Conservation (phyloP, 2,888 invertebrate species). For the Dolichopus griseipennis region DNA sequence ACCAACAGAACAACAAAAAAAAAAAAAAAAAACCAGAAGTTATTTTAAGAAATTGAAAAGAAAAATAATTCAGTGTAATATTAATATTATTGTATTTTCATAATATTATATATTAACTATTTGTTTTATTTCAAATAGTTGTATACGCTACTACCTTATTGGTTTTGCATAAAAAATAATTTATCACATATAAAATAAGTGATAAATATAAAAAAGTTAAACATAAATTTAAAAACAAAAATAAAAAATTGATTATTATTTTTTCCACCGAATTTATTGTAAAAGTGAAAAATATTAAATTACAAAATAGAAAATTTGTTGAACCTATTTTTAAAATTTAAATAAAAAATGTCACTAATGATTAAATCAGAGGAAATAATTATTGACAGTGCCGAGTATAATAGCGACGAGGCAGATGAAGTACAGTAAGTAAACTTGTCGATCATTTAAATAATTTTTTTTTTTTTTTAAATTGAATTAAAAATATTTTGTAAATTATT, state of each 20-base stretch:
- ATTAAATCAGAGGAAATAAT: constrained; percentile 43
- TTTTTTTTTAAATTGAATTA: no score
- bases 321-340: not conserved
- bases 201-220: no score
- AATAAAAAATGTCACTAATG: constrained; percentile 26
- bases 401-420: constrained; percentile 42
- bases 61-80: not conserved
- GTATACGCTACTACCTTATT: not conserved
- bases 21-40: no score
- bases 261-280: not conserved
- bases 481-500: no score
- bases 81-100: no score
- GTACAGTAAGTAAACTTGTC: constrained; percentile 20
- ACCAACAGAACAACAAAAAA: not conserved
- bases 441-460: no score
- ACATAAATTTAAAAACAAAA: no score
- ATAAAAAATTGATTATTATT: not conserved
- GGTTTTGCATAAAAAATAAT: no score
- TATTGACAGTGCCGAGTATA: constrained; percentile 41
- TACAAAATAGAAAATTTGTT: not conserved
- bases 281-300: not conserved
- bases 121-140: not conserved
- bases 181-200: no score
- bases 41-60: not conserved
- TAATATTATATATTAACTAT: no score